Evolutionary conservation across 2,797 vertebrate species (phyloP).

Genomic region (Tragopan temminckii): DNA sequence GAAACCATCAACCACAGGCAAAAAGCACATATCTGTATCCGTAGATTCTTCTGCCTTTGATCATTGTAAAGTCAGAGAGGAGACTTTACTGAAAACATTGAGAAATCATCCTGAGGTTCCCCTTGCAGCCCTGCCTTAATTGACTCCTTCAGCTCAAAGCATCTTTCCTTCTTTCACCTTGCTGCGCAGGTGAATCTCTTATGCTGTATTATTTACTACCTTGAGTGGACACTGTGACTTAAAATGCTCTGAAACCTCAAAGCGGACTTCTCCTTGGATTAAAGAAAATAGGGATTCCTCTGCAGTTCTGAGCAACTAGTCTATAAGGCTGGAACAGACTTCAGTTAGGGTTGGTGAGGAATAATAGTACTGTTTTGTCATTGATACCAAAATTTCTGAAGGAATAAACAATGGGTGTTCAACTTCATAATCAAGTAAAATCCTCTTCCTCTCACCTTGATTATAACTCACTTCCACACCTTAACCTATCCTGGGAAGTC

Average conservation of each 20-base stretch:
- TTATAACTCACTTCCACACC: background rate
- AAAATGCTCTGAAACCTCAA: constrained; percentile 19
- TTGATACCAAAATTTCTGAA: background rate
- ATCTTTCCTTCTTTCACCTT: background rate
- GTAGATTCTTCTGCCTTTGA: background rate
- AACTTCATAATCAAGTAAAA: background rate
- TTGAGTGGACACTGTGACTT: constrained; percentile 1
- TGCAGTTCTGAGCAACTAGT: background rate
- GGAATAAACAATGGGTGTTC: background rate
- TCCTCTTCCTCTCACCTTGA: background rate
- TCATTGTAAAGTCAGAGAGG: background rate
- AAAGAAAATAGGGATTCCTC: background rate
- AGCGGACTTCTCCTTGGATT: background rate
- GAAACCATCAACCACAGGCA: background rate
- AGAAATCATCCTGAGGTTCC: background rate
- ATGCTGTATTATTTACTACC: constrained; percentile 41
- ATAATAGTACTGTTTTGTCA: background rate
- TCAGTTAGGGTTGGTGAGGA: background rate
- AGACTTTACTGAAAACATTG: background rate
- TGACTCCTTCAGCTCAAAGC: constrained; percentile 11
- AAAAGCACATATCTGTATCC: background rate
- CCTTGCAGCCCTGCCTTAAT: constrained; percentile 30
- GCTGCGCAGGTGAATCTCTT: background rate
- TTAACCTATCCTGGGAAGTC: background rate
- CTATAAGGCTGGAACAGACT: background rate